Evolutionary conservation across 2,797 vertebrate genomes (phyloP).

Genomic region (Sebastiscus albofasciatus): DNA sequence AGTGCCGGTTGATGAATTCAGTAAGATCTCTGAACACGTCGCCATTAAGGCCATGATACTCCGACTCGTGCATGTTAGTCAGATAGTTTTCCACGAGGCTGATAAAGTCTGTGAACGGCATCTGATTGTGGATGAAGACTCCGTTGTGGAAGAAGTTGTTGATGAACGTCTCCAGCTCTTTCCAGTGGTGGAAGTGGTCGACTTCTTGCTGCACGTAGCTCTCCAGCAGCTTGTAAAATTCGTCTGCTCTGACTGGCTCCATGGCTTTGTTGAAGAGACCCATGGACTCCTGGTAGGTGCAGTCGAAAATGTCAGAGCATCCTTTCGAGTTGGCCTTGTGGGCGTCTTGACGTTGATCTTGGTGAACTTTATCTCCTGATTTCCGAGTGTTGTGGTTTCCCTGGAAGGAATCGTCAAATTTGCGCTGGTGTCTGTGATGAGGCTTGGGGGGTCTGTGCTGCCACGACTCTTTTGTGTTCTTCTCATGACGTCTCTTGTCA

Average conservation of each 20-base stretch:
- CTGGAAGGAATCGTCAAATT: constrained; percentile 54
- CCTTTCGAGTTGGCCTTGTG: constrained; percentile 76
- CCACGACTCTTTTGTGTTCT: constrained; percentile 72
- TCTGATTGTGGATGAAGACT: constrained; percentile 94
- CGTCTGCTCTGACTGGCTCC: constrained; percentile 90
- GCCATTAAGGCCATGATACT: constrained; percentile 82
- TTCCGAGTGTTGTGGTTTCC: constrained; percentile 73
- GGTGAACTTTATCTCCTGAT: constrained; percentile 60
- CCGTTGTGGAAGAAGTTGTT: constrained; percentile 91
- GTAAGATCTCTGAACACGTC: constrained; percentile 90
- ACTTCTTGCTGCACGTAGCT: constrained; percentile 92
- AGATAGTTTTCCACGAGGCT: constrained; percentile 92
- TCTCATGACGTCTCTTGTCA: constrained; percentile 68
- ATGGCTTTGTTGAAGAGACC: constrained; percentile 88
- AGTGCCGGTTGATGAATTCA: constrained; percentile 91
- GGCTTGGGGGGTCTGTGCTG: constrained; percentile 73
- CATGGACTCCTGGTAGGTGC: constrained; percentile 89
- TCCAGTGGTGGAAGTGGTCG: constrained; percentile 92
- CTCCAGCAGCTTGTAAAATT: constrained; percentile 89
- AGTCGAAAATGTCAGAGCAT: constrained; percentile 88
- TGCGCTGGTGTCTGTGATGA: constrained; percentile 60
- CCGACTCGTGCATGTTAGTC: constrained; percentile 84
- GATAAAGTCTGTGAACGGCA: constrained; percentile 96
- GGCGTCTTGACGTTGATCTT: constrained; percentile 55
- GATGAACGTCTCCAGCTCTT: constrained; percentile 91